These are phyloP conservation scores for Arvicanthis niloticus DNA, from an alignment of 2,113 vertebrate species.

Conservation along the genomic window DNA sequence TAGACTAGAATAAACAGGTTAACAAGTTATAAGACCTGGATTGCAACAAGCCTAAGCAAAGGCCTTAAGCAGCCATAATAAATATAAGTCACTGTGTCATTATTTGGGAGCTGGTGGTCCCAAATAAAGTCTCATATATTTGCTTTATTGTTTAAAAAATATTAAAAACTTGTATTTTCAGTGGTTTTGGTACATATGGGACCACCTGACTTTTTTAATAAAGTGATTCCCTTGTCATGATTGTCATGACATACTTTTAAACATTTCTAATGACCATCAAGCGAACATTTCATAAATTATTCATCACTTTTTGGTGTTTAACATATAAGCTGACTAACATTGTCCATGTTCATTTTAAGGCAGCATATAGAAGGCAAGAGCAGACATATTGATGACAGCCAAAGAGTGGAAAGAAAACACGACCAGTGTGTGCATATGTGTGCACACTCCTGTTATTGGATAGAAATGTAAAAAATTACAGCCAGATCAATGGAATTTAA, in stretches of 20 bases:
- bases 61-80: too few species aligned
- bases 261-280: neutral
- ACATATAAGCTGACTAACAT: neutral
- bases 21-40: too few species aligned
- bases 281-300: neutral
- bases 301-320: neutral
- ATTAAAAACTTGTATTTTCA: neutral
- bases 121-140: too few species aligned
- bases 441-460: neutral
- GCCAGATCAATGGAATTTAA: neutral
- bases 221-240: neutral
- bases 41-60: too few species aligned
- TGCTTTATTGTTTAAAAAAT: neutral
- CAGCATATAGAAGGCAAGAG: neutral
- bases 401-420: constrained; percentile 6
- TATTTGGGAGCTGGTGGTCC: too few species aligned
- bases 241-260: constrained; percentile 10
- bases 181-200: neutral
- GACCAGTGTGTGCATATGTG: neutral
- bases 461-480: neutral
- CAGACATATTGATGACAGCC: neutral
- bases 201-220: neutral
- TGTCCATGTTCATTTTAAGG: constrained; percentile 39
- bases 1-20: too few species aligned
- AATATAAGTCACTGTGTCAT: too few species aligned